Percentiles rank a stretch among this genome's conserved stretches.
Evolutionary conservation across 2,888 invertebrate species (phyloP).

Genomic region (Ephialtes manifestator): DNA sequence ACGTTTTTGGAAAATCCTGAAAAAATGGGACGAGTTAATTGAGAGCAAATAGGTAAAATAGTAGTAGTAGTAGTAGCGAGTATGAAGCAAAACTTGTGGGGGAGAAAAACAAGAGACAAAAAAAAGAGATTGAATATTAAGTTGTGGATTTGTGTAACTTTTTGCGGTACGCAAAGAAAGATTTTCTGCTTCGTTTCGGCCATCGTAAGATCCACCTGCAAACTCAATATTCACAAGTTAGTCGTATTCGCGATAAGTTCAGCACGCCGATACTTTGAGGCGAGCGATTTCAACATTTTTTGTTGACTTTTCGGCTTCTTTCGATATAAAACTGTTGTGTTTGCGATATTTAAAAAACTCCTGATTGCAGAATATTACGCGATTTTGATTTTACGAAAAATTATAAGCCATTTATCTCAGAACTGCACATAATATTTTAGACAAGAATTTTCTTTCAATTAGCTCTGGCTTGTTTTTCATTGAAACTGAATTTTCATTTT

Average conservation of each 20-base stretch:
- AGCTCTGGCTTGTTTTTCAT: too few species aligned
- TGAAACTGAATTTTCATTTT: too few species aligned
- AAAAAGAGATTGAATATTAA: constrained; percentile 39
- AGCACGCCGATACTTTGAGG: constrained; percentile 50
- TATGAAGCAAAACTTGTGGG: neutral
- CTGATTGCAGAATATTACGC: neutral
- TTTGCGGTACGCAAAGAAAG: constrained; percentile 42
- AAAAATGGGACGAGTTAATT: constrained; percentile 76
- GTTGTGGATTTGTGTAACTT: constrained; percentile 29
- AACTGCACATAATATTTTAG: too few species aligned
- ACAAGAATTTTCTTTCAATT: too few species aligned
- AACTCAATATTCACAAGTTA: constrained; percentile 82
- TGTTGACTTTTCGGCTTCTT: neutral
- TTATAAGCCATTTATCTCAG: too few species aligned
- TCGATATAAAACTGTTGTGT: neutral
- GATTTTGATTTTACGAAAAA: neutral
- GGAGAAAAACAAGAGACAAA: constrained; percentile 41
- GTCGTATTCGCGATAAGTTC: constrained; percentile 44
- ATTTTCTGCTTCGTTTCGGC: constrained; percentile 52
- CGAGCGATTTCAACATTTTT: constrained; percentile 25
- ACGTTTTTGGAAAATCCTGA: constrained; percentile 73
- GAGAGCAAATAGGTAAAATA: constrained; percentile 21
- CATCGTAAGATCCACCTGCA: constrained; percentile 80
- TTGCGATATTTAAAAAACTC: neutral
- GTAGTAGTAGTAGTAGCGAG: neutral